Conservation (phyloP, 2,113 vertebrate species). For the Oncorhynchus keta region DNA sequence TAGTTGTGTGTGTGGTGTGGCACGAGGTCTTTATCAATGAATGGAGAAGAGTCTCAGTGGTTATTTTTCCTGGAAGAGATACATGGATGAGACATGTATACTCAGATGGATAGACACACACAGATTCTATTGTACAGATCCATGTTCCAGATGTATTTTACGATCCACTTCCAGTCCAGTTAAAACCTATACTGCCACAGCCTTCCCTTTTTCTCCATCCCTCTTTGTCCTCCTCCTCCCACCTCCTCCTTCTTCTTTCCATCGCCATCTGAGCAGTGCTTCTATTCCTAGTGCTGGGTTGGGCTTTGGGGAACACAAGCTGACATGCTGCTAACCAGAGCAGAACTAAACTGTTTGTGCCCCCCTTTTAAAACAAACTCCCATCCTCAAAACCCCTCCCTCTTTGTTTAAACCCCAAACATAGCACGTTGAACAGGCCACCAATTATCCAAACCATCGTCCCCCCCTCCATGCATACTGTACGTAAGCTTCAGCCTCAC, state of each 20-base stretch:
- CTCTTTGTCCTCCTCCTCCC: conserved; percentile 3
- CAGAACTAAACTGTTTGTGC: conserved; percentile 60
- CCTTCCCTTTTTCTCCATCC: not conserved
- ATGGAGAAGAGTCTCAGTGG: not conserved
- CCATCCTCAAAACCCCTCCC: not conserved
- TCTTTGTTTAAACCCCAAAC: not conserved
- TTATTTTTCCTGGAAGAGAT: not conserved
- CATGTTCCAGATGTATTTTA: conserved; percentile 1
- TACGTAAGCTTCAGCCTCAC: not conserved
- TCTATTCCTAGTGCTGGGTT: conserved; percentile 37
- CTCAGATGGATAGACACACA: not conserved
- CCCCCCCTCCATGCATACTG: not conserved
- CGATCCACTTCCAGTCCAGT: not conserved
- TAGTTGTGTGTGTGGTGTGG: not conserved
- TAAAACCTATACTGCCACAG: not conserved
- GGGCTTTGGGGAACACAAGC: conserved; percentile 28
- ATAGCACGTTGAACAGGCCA: not conserved
- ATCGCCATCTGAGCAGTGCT: conserved; percentile 24
- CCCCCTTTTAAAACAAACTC: not conserved
- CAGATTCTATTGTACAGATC: conserved; percentile 2
- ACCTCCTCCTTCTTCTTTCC: conserved; percentile 31
- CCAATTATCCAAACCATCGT: not conserved
- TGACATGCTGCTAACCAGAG: conserved; percentile 57
- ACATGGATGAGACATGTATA: not conserved
- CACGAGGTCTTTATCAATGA: not conserved